Evolutionary conservation across 2,113 vertebrate species (phyloP), one percentile per base, ranked within the genome.

Genomic region (Ardeotis arabs): DNA sequence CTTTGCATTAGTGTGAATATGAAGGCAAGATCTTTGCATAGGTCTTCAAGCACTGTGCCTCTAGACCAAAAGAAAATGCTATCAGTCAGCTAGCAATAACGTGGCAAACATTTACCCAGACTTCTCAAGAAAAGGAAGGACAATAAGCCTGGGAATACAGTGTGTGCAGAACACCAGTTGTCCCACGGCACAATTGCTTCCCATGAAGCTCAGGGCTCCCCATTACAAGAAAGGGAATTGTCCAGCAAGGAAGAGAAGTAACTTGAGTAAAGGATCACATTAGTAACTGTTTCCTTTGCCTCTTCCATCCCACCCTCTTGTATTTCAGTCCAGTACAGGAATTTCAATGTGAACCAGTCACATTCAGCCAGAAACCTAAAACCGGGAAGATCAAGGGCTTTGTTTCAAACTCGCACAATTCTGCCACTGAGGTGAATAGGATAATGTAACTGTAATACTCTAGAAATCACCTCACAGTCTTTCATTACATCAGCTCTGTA

Each of bases 31-130:
- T 28, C 56, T 74, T 55, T 60, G 39, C 52, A 14, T 6, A 41
- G 44, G 47, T 13, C 67, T 77, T 76, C 78, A 77, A 60, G 11
- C 62, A 49, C 50, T 23, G 20, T 1, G 27, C 29, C 16, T 69
- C 62, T 64, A 73, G 45, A 41, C 45, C 17, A 35, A 64, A 78
- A 39, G 74, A 69, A 88, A 91, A 91, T 12, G 33, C 55, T 47
- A 89, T 47, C 69, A 83, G 58, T 10, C 75, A 62, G n/a, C 59
- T 12, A 87, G 73, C 45, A 96, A 82, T 76, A 93, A 85, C 0
- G 3, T 47, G 31, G 81, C 93, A 95, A 96, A 96, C 90, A 93
- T 96, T 97, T 96, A 93, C 91, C 7, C 77, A 93, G 84, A 59
- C 84, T 41, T 58, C 69, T 56, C 15, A 78, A 91, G 73, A 79